phyloP scores from a whole-genome alignment of 2,797 vertebrate genomes.

The Enteromius mattozi region DNA sequence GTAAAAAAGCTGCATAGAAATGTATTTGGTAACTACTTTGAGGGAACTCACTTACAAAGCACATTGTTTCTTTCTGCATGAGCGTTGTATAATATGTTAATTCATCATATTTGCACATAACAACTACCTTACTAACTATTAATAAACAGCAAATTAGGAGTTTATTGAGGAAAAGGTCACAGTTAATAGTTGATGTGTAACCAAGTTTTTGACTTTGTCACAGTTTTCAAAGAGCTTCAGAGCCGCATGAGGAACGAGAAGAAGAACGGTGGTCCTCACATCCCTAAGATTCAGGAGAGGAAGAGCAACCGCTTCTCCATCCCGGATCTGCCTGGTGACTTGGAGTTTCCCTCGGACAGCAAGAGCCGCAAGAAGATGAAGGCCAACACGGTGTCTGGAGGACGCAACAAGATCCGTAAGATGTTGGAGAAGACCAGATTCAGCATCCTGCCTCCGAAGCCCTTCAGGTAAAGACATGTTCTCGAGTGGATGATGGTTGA shows the following conservation, averaged over 20 bases:
- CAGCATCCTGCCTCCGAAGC: conserved; percentile 90
- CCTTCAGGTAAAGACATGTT: conserved; percentile 53
- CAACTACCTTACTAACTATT: neutral
- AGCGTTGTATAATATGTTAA: neutral
- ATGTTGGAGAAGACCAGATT: conserved; percentile 97
- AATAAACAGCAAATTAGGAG: neutral
- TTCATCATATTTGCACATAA: neutral
- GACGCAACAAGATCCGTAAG: conserved; percentile 94
- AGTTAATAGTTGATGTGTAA: neutral
- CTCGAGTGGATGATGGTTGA: neutral
- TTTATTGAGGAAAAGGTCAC: neutral
- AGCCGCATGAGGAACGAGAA: conserved; percentile 90
- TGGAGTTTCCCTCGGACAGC: conserved; percentile 90
- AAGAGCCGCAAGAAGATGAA: conserved; percentile 93
- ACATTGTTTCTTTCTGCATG: neutral
- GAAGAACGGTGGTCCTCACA: conserved; percentile 88
- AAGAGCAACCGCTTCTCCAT: conserved; percentile 95
- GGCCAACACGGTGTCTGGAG: conserved; percentile 96
- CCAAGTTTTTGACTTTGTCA: neutral
- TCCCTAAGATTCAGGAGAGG: conserved; percentile 96
- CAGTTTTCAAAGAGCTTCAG: conserved; percentile 96
- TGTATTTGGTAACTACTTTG: neutral
- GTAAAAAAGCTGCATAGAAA: neutral
- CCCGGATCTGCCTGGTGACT: conserved; percentile 90
- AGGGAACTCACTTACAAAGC: neutral